Evolutionary conservation across 2,113 vertebrate genomes (phyloP), one percentile per base, ranked within the genome.

Genomic region (Mixornis gularis): DNA sequence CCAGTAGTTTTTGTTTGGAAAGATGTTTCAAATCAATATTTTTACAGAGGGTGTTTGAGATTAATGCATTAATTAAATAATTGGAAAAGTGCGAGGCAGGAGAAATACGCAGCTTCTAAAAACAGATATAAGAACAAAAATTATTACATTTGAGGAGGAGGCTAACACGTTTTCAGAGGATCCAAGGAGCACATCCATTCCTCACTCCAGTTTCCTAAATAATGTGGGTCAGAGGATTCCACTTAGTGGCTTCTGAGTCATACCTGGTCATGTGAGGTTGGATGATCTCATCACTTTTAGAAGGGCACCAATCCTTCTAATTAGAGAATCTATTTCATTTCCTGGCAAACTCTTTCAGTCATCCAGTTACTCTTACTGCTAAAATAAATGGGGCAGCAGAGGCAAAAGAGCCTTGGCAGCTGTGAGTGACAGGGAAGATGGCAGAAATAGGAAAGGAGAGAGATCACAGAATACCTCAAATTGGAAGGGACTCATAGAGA

Each of bases 1-100:
- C n/a, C 21, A 34, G n/a, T 16, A 58, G n/a, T 24, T 58, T 14
- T 34, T 10, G 13, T 34, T 21, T 69, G 55, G 55, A 79, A 91
- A 46, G 41, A 44, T 79, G 49, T 22, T 66, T 58, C 63, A 78
- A 87, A 80, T 73, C 70, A 82, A 36, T 92, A 48, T 32, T 89
- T 82, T 87, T 79, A 79, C 34, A 77, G 63, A 68, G 46, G 19
- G 12, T 79, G 41, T 29, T 72, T 63, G 86, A 44, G 32, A 85
- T 40, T 34, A 92, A 82, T 26, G 32, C n/a, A 63, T 68, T 77
- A 68, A 85, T 85, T 77, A 60, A 68, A 44, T n/a, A 79, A 87
- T 25, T 25, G 36, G 17, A 14, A 84, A 84, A 84, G 48, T 51
- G 15, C 26, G 48, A 74, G 27, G 25, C 0, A 0, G 9, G 12